Conservation (phyloP, 2,797 vertebrate genomes). For the Tangara arthus region DNA sequence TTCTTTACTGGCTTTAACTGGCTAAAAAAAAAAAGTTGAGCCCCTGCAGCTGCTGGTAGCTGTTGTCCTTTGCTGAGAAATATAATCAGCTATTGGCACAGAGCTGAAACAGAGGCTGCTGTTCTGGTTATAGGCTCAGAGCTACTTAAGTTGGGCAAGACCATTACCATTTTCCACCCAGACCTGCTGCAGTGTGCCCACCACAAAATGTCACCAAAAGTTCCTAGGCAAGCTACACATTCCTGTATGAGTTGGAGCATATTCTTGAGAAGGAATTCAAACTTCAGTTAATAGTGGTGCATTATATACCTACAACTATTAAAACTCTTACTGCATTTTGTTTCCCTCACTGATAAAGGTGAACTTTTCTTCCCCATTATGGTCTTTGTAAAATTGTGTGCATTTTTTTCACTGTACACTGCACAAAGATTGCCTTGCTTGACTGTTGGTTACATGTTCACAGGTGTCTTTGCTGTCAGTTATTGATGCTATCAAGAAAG, state of each 20-base stretch:
- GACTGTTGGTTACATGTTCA: neutral
- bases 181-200: neutral
- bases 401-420: neutral
- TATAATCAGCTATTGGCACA: neutral
- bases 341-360: neutral
- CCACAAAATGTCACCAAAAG: neutral
- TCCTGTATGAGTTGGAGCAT: neutral
- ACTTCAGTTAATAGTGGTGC: neutral
- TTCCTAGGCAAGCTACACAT: neutral
- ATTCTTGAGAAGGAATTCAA: neutral
- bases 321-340: neutral
- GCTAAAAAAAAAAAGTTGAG: neutral
- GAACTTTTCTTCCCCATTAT: neutral
- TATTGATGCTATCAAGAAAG: slow-evolving; percentile 4
- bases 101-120: neutral
- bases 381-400: neutral
- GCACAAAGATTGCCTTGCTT: neutral
- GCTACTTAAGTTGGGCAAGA: neutral
- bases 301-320: neutral
- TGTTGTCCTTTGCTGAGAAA: neutral
- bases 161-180: neutral
- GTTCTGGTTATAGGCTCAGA: neutral
- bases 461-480: slow-evolving; percentile 11
- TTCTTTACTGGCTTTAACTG: neutral
- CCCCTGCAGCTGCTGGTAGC: neutral